These are phyloP conservation scores for Lagenorhynchus albirostris DNA, from an alignment of 2,113 vertebrate species.

Conservation along the genomic window DNA sequence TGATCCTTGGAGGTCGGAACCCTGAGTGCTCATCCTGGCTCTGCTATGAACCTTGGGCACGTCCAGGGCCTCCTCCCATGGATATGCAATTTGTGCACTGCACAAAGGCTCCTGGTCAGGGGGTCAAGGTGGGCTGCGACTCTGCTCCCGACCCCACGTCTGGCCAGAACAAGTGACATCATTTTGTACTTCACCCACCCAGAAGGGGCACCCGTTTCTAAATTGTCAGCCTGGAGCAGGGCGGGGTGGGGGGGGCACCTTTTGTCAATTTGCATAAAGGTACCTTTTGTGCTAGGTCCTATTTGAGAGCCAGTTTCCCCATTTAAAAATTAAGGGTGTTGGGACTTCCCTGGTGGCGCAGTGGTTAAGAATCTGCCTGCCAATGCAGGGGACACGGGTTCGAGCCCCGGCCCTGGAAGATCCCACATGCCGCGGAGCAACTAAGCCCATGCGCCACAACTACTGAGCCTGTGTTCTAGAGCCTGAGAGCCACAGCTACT, in stretches of 20 bases:
- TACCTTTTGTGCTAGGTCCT: neutral
- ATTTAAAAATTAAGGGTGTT: neutral
- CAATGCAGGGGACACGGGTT: too few relatives aligned
- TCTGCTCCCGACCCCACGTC: neutral
- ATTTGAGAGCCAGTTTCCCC: neutral
- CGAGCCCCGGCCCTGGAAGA: too few relatives aligned
- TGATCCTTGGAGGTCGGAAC: neutral
- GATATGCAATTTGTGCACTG: neutral
- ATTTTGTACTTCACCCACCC: neutral
- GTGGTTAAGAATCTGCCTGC: too few relatives aligned
- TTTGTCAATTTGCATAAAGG: neutral
- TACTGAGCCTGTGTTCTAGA: too few relatives aligned
- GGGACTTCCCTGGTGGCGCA: too few relatives aligned
- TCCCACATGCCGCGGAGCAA: too few relatives aligned
- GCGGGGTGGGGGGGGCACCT: neutral
- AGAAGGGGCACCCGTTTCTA: neutral
- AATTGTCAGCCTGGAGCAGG: neutral
- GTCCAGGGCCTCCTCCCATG: neutral
- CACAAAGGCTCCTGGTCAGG: neutral
- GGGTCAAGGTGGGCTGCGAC: neutral
- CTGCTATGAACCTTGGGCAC: neutral
- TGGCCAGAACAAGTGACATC: neutral
- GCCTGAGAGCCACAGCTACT: too few relatives aligned
- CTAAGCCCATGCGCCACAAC: too few relatives aligned
- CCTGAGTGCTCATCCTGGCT: neutral